Percentiles rank a stretch among this genome's conserved stretches.
phyloP scores from a whole-genome alignment of 2,797 vertebrate genomes.

The Gouania willdenowi region DNA sequence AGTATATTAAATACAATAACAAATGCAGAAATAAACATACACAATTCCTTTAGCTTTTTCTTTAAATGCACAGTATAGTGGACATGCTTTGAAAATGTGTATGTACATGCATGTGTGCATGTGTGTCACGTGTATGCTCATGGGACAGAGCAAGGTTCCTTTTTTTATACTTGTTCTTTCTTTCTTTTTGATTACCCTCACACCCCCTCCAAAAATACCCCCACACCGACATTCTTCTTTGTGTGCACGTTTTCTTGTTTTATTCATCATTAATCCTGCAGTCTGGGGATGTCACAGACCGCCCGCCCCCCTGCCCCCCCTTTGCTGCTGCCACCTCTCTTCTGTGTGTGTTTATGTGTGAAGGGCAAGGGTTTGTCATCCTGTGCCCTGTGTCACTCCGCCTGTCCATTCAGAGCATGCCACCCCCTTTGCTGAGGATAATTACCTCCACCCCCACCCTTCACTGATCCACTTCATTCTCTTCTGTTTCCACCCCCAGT shows the following conservation, averaged over 20 bases:
- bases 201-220: neutral
- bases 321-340: conserved; percentile 11
- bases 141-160: conserved; percentile 27
- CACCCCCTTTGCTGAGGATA: conserved; percentile 39
- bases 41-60: no score
- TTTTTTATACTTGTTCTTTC: conserved; percentile 7
- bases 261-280: conserved; percentile 62
- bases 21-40: no score
- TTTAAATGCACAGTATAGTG: no score
- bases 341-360: conserved; percentile 5
- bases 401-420: conserved; percentile 32
- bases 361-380: conserved; percentile 39
- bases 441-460: conserved; percentile 9
- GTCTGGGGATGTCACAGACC: conserved; percentile 65
- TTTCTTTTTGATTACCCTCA: neutral
- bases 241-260: conserved; percentile 58
- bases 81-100: no score
- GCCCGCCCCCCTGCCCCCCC: conserved; percentile 38
- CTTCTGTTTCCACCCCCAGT: no score
- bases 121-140: conserved; percentile 35
- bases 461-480: no score
- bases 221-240: conserved; percentile 61
- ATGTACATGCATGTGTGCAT: no score
- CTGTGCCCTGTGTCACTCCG: conserved; percentile 38
- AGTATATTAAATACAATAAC: no score